Conservation (phyloP, 2,797 vertebrate species). For the Microchirus variegatus region DNA sequence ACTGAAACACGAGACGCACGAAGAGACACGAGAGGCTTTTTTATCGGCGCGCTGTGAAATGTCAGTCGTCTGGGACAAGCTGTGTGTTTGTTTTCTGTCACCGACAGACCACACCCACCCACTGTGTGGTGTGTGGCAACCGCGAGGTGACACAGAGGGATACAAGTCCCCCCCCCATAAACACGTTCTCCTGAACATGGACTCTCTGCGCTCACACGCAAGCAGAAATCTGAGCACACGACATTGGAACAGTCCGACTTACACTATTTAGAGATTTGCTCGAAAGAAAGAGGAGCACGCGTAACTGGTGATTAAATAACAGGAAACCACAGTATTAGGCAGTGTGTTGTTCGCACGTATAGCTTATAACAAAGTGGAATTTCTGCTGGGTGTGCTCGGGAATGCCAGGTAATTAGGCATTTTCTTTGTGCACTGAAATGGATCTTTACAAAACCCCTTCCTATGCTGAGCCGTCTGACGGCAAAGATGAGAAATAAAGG, state of each 20-base stretch:
- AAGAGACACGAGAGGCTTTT: conserved; percentile 28
- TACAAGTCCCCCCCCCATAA: conserved; percentile 37
- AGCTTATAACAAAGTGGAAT: conserved; percentile 46
- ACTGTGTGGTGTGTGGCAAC: conserved; percentile 58
- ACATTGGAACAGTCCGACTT: conserved; percentile 14
- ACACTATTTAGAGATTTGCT: conserved; percentile 21
- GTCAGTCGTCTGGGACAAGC: conserved; percentile 51
- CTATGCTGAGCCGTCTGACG: conserved; percentile 49
- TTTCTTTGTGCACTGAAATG: no score
- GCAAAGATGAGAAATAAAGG: conserved; percentile 35
- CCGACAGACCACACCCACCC: conserved; percentile 48
- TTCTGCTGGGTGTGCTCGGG: conserved; percentile 50
- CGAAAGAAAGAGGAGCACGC: conserved; percentile 24
- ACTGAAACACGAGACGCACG: conserved; percentile 9
- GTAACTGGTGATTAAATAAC: conserved; percentile 45
- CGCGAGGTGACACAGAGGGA: conserved; percentile 48
- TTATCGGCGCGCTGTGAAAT: conserved; percentile 51
- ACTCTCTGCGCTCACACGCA: conserved; percentile 53
- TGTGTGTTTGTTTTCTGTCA: conserved; percentile 66
- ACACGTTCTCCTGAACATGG: conserved; percentile 53
- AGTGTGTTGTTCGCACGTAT: conserved; percentile 35
- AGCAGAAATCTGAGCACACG: conserved; percentile 43
- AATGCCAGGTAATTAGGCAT: no score
- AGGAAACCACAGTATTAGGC: conserved; percentile 54
- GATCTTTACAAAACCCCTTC: conserved; percentile 62